Evolutionary conservation across 2,113 vertebrate species (phyloP), one percentile per base, ranked within the genome.

Genomic region (Cebus imitator): DNA sequence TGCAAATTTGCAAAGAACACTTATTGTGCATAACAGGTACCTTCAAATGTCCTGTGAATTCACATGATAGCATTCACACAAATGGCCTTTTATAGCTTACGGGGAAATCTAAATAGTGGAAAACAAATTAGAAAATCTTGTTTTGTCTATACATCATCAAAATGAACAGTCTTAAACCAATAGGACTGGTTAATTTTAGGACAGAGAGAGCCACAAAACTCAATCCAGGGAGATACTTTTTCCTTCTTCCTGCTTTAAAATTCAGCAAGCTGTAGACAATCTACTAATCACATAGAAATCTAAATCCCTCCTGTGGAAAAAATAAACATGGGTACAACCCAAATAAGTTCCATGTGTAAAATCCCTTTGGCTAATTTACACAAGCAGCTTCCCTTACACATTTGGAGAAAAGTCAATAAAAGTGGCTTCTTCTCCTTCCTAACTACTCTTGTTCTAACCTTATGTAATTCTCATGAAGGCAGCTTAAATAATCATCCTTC

Each of bases 291-390:
- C 32, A 92, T 9, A 97, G 75, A 92, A 96, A 55, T 81, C 64
- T 94, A 90, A 87, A 91, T 87, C 81, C 27, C 52, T 73, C 90
- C 79, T 40, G 66, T 40, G 96, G 85, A 89, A 95, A 95, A 18
- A 96, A 52, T 78, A 93, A 96, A 90, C 91, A 75, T 21, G n/a
- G 85, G 88, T 92, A 88, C 55, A 96, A 96, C 52, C 80, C 66
- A 76, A 95, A 82, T 94, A 88, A 91, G 61, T 96, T 92, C 90
- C 96, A 94, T 80, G 68, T 96, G 96, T 96, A 79, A 96, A 98
- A 82, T 97, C 84, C 76, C 78, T 80, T 84, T 83, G 92, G 66
- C 48, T 83, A 35, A 48, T 35, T 86, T 97, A 82, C 37, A 68
- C 6, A 50, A 90, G 35, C 58, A 96, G 96, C 37, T 96, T 76